phyloP scores from a whole-genome alignment of 1,140 invertebrate species.

The Drosophila parabipectinata region DNA sequence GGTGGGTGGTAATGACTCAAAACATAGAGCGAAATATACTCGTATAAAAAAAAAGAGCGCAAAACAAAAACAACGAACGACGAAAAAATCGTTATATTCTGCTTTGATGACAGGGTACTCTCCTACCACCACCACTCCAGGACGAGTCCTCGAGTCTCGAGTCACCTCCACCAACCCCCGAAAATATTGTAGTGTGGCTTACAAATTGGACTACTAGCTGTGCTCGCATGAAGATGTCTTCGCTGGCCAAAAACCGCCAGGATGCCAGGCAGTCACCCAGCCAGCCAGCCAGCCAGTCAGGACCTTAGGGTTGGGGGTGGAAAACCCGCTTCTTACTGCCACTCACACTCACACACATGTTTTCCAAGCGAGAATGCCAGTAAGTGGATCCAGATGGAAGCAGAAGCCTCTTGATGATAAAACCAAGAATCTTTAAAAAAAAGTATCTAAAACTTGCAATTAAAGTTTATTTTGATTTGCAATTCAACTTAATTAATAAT shows the following conservation, averaged over 20 bases:
- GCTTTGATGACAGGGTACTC: slow-evolving; percentile 66
- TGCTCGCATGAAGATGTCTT: slow-evolving; percentile 33
- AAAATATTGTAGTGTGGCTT: slow-evolving; percentile 49
- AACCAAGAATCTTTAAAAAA: not conserved
- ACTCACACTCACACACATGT: slow-evolving; percentile 24
- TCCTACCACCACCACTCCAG: slow-evolving; percentile 25
- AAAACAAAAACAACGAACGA: slow-evolving; percentile 49
- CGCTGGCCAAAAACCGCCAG: slow-evolving; percentile 21
- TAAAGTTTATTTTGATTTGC: no score
- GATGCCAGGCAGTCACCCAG: slow-evolving; percentile 1
- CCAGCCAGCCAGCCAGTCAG: not conserved
- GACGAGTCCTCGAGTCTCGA: not conserved
- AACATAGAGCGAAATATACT: slow-evolving; percentile 64
- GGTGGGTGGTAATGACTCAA: slow-evolving; percentile 82
- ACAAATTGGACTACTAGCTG: slow-evolving; percentile 49
- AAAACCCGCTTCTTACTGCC: slow-evolving; percentile 30
- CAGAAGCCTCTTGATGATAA: slow-evolving; percentile 12
- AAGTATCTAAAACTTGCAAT: no score
- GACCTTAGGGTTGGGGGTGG: slow-evolving; percentile 35
- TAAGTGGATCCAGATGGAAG: slow-evolving; percentile 43
- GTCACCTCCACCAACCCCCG: slow-evolving; percentile 19
- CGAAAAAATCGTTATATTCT: slow-evolving; percentile 71
- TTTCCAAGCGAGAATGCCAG: slow-evolving; percentile 20
- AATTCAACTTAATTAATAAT: no score
- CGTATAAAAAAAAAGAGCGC: slow-evolving; percentile 50